phyloP scores from a whole-genome alignment of 2,797 vertebrate species.

The Anomalospiza imberbis region DNA sequence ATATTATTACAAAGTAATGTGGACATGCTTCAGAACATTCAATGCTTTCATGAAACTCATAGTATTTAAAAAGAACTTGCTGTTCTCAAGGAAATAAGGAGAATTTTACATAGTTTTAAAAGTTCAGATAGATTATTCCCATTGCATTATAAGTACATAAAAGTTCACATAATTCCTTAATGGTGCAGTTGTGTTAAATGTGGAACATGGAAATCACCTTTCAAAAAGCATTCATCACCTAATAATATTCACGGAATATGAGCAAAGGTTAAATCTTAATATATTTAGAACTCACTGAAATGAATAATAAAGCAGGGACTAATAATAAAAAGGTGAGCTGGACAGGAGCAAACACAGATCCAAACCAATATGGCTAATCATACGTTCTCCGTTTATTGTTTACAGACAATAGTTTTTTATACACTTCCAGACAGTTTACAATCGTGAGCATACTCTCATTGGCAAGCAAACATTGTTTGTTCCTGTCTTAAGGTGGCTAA shows the following conservation, averaged over 20 bases:
- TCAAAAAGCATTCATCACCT: not conserved
- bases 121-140: not conserved
- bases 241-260: not conserved
- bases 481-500: too few species aligned
- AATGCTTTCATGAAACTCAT: not conserved
- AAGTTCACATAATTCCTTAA: not conserved
- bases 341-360: too few species aligned
- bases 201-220: not conserved
- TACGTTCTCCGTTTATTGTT: too few species aligned
- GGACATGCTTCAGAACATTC: not conserved
- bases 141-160: accelerated
- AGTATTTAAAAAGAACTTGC: not conserved
- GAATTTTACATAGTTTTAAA: not conserved
- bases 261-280: not conserved
- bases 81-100: not conserved
- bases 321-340: too few species aligned
- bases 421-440: too few species aligned
- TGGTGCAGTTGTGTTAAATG: not conserved
- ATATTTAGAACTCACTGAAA: not conserved
- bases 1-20: not conserved
- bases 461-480: too few species aligned
- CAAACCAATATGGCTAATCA: too few species aligned
- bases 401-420: too few species aligned
- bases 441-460: too few species aligned
- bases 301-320: too few species aligned